Percentiles rank a stretch among this genome's conserved stretches.
Conservation (phyloP, 2,797 vertebrate genomes). For the Telmatherina bonti region DNA sequence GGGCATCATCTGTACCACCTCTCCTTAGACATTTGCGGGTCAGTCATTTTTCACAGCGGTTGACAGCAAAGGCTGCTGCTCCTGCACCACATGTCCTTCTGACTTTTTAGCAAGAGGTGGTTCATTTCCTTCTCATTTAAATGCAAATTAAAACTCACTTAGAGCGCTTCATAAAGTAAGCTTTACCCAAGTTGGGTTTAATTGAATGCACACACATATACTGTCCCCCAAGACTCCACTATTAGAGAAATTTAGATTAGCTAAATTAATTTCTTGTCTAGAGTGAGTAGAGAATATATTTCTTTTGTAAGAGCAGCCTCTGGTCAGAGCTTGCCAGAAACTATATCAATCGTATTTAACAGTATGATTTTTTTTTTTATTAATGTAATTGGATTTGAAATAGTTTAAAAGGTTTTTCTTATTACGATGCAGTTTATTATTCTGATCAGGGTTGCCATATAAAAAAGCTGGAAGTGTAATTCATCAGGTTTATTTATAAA, state of each 20-base stretch:
- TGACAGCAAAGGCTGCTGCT: background rate
- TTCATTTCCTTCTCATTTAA: background rate
- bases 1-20: background rate
- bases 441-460: background rate
- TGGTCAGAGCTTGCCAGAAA: background rate
- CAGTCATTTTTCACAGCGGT: background rate
- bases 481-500: slow-evolving; percentile 1
- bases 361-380: background rate
- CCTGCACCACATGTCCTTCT: background rate
- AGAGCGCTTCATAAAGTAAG: background rate
- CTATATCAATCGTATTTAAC: background rate
- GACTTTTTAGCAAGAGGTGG: background rate
- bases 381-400: background rate
- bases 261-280: background rate
- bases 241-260: background rate
- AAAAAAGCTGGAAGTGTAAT: background rate
- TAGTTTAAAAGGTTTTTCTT: background rate
- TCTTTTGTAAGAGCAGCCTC: background rate
- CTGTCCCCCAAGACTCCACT: background rate
- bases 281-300: background rate
- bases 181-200: background rate
- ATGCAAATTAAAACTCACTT: background rate
- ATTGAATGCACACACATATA: background rate
- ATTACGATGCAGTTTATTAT: background rate
- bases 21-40: background rate